phyloP scores from a whole-genome alignment of 2,113 vertebrate genomes.

The Vicugna pacos region DNA sequence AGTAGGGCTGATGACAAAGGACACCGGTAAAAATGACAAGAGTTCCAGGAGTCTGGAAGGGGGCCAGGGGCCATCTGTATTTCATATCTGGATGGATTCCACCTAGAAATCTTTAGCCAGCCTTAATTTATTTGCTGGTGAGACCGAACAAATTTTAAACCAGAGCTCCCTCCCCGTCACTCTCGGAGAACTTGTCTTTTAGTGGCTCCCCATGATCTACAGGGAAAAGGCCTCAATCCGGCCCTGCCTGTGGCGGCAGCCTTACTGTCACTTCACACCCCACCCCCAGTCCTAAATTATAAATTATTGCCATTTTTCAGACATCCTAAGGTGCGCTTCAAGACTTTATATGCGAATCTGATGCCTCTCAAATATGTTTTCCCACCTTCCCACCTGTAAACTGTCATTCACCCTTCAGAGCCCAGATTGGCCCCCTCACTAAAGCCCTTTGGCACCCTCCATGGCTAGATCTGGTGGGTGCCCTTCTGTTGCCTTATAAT shows the following conservation, averaged over 20 bases:
- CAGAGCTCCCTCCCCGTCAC: not conserved
- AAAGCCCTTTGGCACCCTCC: not conserved
- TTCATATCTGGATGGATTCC: not conserved
- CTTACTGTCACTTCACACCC: not conserved
- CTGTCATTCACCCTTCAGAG: not conserved
- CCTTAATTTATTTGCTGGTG: not conserved
- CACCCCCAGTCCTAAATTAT: not conserved
- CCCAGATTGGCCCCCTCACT: not conserved
- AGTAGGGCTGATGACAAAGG: not conserved
- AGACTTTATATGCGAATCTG: not conserved
- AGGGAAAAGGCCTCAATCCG: not conserved
- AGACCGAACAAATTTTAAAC: not conserved
- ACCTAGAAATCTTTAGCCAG: not conserved
- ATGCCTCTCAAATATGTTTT: not conserved
- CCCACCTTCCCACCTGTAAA: not conserved
- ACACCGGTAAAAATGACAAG: not conserved
- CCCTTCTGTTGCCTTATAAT: too few species aligned
- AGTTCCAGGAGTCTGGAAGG: not conserved
- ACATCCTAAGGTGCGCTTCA: not conserved
- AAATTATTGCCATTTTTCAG: not conserved
- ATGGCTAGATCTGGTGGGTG: not conserved
- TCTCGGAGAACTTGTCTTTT: not conserved
- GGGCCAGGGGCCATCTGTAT: not conserved
- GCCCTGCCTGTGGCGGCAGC: not conserved
- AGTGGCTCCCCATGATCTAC: not conserved